Conservation (phyloP, 2,888 invertebrate genomes). For the Iphiclides podalirius region DNA sequence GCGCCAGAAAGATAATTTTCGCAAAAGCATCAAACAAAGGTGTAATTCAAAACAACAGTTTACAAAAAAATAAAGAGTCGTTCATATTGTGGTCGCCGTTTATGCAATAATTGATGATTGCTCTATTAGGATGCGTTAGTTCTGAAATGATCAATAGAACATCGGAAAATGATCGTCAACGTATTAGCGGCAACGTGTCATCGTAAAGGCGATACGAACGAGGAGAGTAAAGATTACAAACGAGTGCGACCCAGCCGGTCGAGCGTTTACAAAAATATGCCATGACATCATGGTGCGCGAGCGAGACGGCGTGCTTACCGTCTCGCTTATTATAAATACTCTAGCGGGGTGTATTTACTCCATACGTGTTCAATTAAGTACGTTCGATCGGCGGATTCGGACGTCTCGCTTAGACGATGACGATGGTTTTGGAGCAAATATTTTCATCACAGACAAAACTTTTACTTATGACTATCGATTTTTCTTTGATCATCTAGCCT, state of each 20-base stretch:
- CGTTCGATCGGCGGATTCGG: constrained; percentile 39
- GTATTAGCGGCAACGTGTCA: constrained; percentile 15
- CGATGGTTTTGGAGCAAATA: too few relatives aligned
- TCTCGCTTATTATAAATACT: constrained; percentile 59
- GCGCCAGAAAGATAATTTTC: too few relatives aligned
- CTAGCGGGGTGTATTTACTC: constrained; percentile 62
- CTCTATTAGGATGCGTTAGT: too few relatives aligned
- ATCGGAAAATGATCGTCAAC: constrained; percentile 22
- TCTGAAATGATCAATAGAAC: constrained; percentile 7
- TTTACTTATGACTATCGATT: too few relatives aligned
- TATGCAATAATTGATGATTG: too few relatives aligned
- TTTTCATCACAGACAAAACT: too few relatives aligned
- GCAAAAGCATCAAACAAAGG: too few relatives aligned
- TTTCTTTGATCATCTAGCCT: too few relatives aligned
- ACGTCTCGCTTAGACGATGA: too few relatives aligned
- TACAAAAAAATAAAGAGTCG: too few relatives aligned
- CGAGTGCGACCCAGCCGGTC: constrained; percentile 59
- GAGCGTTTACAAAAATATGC: constrained; percentile 71
- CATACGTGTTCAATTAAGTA: constrained; percentile 52
- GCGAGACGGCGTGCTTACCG: constrained; percentile 44
- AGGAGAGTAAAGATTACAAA: constrained; percentile 58
- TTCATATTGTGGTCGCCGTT: too few relatives aligned
- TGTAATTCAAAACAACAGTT: too few relatives aligned
- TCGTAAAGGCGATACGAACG: constrained; percentile 40
- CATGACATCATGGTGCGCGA: constrained; percentile 78